Percentiles rank a stretch among this genome's conserved stretches.
Conservation (phyloP, 2,113 vertebrate genomes). For the Otocyon megalotis region DNA sequence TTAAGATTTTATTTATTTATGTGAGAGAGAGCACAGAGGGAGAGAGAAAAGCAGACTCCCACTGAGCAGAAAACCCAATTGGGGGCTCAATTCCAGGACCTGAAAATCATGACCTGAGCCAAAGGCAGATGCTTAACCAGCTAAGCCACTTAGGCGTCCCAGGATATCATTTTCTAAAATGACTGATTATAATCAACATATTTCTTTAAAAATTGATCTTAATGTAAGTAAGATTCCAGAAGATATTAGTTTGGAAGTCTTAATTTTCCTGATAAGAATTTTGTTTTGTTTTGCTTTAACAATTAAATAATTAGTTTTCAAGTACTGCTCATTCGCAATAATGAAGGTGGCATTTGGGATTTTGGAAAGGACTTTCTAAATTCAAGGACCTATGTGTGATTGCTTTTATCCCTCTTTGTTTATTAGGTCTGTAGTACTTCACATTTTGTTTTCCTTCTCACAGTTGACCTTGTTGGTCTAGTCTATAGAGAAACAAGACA, state of each 20-base stretch:
- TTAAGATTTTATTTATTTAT: too few species aligned
- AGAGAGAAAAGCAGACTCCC: too few species aligned
- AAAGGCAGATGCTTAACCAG: too few species aligned
- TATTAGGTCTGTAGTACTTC: conserved; percentile 63
- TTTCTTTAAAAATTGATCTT: conserved; percentile 40
- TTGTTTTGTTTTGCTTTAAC: conserved; percentile 31
- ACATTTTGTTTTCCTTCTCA: conserved; percentile 69
- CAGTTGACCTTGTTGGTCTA: conserved; percentile 62
- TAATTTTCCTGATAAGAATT: conserved; percentile 47
- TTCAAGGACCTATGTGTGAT: conserved; percentile 36
- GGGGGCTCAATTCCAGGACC: too few species aligned
- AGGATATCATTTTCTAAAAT: neutral
- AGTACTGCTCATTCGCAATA: conserved; percentile 3
- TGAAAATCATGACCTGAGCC: too few species aligned
- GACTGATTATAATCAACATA: neutral
- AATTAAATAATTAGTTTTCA: conserved; percentile 66
- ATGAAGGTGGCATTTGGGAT: conserved; percentile 49
- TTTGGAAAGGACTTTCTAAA: conserved; percentile 51
- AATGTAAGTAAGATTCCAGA: conserved; percentile 10
- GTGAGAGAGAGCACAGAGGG: too few species aligned
- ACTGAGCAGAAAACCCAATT: too few species aligned
- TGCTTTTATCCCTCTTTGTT: conserved; percentile 55
- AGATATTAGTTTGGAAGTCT: conserved; percentile 14
- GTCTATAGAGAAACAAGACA: conserved; percentile 62
- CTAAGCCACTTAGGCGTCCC: too few species aligned